phyloP scores from a whole-genome alignment of 2,113 vertebrate species.

The Chroicocephalus ridibundus region DNA sequence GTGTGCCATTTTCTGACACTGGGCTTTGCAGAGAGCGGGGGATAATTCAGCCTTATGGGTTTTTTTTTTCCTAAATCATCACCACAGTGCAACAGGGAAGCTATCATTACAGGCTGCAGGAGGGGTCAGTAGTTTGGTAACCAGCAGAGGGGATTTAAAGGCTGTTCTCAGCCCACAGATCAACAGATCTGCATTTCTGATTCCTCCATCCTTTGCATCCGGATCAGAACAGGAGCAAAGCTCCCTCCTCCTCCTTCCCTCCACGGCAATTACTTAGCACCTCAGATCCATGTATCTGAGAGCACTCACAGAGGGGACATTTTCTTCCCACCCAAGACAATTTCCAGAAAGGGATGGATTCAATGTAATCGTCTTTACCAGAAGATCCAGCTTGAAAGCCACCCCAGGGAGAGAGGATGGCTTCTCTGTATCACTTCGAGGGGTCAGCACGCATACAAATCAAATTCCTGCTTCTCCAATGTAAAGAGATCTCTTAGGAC shows the following conservation, averaged over 20 bases:
- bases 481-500: neutral
- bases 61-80: neutral
- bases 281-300: neutral
- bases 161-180: neutral
- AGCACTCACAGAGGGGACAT: neutral
- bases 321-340: neutral
- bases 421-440: fast-evolving
- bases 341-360: neutral
- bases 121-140: neutral
- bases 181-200: neutral
- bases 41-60: neutral
- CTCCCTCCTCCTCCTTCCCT: neutral
- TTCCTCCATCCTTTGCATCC: neutral
- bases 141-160: neutral
- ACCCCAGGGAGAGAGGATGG: neutral
- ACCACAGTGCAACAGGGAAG: neutral
- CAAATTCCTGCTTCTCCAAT: neutral
- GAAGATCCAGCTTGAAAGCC: neutral
- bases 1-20: fast-evolving
- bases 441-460: neutral
- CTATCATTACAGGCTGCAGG: neutral
- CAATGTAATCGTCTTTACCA: neutral
- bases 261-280: neutral
- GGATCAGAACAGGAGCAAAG: neutral
- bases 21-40: neutral